phyloP scores from a whole-genome alignment of 1,140 invertebrate species.

The Chionoecetes opilio region DNA sequence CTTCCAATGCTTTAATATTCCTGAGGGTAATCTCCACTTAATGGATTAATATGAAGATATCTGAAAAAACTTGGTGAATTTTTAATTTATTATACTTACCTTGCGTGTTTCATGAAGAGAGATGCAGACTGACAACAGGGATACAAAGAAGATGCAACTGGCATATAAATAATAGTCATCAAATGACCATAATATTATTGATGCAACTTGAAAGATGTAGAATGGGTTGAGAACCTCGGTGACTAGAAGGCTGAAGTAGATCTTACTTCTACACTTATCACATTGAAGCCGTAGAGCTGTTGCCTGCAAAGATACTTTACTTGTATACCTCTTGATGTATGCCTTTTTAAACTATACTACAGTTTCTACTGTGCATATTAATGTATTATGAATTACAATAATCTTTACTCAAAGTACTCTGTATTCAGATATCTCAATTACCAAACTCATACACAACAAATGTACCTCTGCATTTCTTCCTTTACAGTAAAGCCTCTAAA shows the following conservation, averaged over 20 bases:
- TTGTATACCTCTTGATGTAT: background rate
- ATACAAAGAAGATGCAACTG: conserved; percentile 86
- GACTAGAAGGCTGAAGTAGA: conserved; percentile 84
- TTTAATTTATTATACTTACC: conserved; percentile 58
- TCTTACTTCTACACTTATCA: conserved; percentile 86
- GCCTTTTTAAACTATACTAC: too few relatives aligned
- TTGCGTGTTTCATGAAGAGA: conserved; percentile 85
- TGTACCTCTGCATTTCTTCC: conserved; percentile 83
- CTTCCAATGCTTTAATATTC: too few relatives aligned
- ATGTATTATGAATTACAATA: too few relatives aligned
- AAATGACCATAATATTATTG: conserved; percentile 85
- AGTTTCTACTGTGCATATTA: too few relatives aligned
- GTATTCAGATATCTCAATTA: background rate
- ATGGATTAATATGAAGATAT: background rate
- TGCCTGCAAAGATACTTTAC: conserved; percentile 82
- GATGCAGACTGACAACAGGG: conserved; percentile 84
- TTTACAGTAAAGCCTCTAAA: conserved; percentile 82
- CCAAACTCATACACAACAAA: too few relatives aligned
- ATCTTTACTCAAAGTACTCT: background rate
- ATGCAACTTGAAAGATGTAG: conserved; percentile 86
- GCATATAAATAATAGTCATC: conserved; percentile 87
- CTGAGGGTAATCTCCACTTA: too few relatives aligned
- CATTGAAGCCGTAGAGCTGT: conserved; percentile 85
- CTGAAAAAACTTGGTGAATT: background rate
- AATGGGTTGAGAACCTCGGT: conserved; percentile 86